Conservation (phyloP, 2,888 invertebrate species). For the Ectemnius continuus region DNA sequence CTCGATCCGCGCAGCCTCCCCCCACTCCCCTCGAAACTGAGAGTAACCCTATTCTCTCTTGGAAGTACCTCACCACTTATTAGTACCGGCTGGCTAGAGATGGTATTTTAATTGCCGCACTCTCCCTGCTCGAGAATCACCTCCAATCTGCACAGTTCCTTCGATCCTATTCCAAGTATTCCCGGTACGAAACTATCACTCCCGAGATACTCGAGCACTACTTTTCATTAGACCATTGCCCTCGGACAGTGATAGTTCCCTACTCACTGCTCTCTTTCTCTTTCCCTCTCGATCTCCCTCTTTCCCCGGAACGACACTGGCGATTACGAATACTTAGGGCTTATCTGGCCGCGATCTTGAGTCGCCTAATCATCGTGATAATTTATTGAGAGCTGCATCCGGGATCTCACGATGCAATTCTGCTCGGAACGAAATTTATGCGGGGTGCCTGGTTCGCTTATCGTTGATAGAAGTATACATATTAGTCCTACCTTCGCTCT, state of each 20-base stretch:
- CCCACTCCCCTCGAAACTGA: too few relatives aligned
- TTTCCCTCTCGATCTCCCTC: background rate
- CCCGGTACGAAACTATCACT: slow-evolving; percentile 42
- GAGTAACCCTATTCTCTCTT: background rate
- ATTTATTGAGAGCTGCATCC: slow-evolving; percentile 39
- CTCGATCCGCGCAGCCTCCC: too few relatives aligned
- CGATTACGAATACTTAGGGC: background rate
- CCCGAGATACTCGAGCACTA: background rate
- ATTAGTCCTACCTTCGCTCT: background rate
- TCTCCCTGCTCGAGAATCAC: slow-evolving; percentile 39
- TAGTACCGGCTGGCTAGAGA: slow-evolving; percentile 57
- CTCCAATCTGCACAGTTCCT: slow-evolving; percentile 43
- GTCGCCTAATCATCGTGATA: slow-evolving; percentile 14
- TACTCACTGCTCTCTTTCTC: background rate
- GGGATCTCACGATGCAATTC: slow-evolving; percentile 42
- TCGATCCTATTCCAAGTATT: slow-evolving; percentile 44
- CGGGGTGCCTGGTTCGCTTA: slow-evolving; percentile 21
- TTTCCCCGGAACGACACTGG: too few relatives aligned
- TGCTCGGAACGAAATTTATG: slow-evolving; percentile 31
- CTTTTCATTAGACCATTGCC: background rate
- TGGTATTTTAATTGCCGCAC: slow-evolving; percentile 59
- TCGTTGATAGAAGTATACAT: slow-evolving; percentile 9
- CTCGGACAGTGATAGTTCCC: background rate
- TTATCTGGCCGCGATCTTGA: slow-evolving; percentile 18
- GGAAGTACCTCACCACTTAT: slow-evolving; percentile 15